Evolutionary conservation across 2,888 invertebrate species (phyloP), one percentile per base, ranked within the genome.

Genomic region (Antheraea yamamai): DNA sequence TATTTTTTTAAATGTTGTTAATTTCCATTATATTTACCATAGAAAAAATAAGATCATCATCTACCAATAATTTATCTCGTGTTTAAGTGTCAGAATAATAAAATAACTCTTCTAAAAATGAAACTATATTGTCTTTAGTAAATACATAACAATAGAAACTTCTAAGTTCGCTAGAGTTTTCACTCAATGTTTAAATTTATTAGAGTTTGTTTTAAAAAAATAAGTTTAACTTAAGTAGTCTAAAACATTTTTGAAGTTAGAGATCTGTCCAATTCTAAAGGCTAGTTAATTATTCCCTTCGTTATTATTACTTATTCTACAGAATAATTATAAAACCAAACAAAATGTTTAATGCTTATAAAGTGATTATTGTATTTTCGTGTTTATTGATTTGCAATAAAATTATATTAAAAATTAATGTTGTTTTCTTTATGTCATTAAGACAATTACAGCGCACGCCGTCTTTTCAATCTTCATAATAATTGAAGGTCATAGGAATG

Each of bases 321-420:
- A 66, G 10, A 30, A 66, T 66, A 66, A 66, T 30, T 30, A 26
- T 16, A 66, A 26, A 30, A 30, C 10, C 30, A 66, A 66, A 30
- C 30, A 66, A 30, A 66, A 72, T 74, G 74, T 77, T 77, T 77
- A 74, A 66, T 66, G 30, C 23, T 61, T 77, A 77, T 23, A 23
- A 61, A 61, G n/a, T 61, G 20, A 23, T 61, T 55, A 23, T 61
- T 55, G 76, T 77, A 78, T 74, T 78, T 20, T 4, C n/a, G 74
- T 73, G 74, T 79, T 81, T 83, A 82, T 12, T 77, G 79, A 81
- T 82, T 81, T 80, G 80, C 78, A 84, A 86, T 86, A 87, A 85
- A 88, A 78, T 79, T 82, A 79, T 78, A 39, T 35, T 71, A 61
- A 35, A 26, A 75, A n/a, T 20, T 18, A 30, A 55, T 68, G 73